These are phyloP conservation scores for Dusona sp. DNA, from an alignment of 2,888 invertebrate genomes.

Conservation along the genomic window DNA sequence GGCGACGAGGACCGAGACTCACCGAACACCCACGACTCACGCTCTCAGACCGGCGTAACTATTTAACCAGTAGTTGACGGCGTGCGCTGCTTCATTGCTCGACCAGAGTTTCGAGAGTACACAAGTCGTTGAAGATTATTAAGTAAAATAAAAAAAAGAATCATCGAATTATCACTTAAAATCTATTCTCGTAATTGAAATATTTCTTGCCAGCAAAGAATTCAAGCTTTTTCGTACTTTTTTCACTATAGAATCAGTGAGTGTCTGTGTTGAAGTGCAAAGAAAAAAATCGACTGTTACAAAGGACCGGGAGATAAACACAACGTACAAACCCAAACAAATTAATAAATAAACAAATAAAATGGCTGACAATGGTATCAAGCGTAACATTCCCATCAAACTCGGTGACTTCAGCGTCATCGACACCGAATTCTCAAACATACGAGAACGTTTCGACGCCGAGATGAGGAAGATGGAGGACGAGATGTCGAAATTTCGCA, in stretches of 20 bases:
- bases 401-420: slow-evolving; percentile 97
- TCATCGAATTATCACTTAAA: slow-evolving; percentile 13
- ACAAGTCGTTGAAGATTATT: slow-evolving; percentile 30
- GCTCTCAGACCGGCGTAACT: slow-evolving; percentile 73
- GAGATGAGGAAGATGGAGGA: slow-evolving; percentile 99
- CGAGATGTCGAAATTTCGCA: slow-evolving; percentile 98
- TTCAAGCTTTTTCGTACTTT: background rate
- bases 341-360: slow-evolving; percentile 71
- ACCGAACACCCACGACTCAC: slow-evolving; percentile 75
- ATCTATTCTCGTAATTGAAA: background rate
- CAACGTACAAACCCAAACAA: slow-evolving; percentile 8
- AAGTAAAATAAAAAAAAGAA: slow-evolving; percentile 13
- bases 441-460: slow-evolving; percentile 97
- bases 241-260: slow-evolving; percentile 43
- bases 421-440: slow-evolving; percentile 98
- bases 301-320: background rate
- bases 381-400: slow-evolving; percentile 96
- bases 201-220: background rate
- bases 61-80: slow-evolving; percentile 82
- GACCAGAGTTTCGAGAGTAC: slow-evolving; percentile 70
- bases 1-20: slow-evolving; percentile 62
- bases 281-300: background rate
- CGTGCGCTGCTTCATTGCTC: slow-evolving; percentile 80
- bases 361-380: slow-evolving; percentile 94
- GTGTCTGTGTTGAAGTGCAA: slow-evolving; percentile 53